phyloP scores from a whole-genome alignment of 2,888 invertebrate genomes.

The Crematogaster levior region DNA sequence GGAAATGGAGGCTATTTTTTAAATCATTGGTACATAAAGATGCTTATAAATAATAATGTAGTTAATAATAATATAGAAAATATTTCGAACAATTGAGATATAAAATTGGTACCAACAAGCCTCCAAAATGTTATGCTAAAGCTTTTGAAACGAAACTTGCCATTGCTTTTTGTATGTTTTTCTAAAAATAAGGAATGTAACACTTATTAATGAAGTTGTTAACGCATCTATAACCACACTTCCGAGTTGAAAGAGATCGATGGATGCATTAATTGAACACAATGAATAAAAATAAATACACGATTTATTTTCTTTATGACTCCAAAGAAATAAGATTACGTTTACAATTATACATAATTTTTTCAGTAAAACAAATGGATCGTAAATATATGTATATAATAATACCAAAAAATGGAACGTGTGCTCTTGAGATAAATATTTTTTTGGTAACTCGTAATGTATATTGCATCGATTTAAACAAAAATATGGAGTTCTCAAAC shows the following conservation, averaged over 20 bases:
- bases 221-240: background rate
- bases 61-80: background rate
- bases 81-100: background rate
- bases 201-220: background rate
- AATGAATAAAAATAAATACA: slow-evolving; percentile 59
- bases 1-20: background rate
- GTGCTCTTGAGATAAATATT: background rate
- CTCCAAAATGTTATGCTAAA: background rate
- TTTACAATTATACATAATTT: background rate
- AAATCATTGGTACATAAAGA: background rate
- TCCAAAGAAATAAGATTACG: slow-evolving; percentile 20
- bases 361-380: slow-evolving; percentile 18
- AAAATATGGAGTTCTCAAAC: background rate
- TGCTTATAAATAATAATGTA: too few relatives aligned
- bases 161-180: background rate
- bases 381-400: slow-evolving; percentile 31
- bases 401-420: slow-evolving; percentile 11
- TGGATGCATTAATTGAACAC: background rate
- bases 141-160: slow-evolving; percentile 36
- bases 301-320: slow-evolving; percentile 62
- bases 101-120: background rate
- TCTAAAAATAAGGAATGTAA: background rate
- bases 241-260: background rate
- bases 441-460: slow-evolving; percentile 19
- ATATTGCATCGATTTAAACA: background rate